These are phyloP conservation scores for Volucella bombylans DNA, from an alignment of 2,888 invertebrate genomes.

Conservation along the genomic window DNA sequence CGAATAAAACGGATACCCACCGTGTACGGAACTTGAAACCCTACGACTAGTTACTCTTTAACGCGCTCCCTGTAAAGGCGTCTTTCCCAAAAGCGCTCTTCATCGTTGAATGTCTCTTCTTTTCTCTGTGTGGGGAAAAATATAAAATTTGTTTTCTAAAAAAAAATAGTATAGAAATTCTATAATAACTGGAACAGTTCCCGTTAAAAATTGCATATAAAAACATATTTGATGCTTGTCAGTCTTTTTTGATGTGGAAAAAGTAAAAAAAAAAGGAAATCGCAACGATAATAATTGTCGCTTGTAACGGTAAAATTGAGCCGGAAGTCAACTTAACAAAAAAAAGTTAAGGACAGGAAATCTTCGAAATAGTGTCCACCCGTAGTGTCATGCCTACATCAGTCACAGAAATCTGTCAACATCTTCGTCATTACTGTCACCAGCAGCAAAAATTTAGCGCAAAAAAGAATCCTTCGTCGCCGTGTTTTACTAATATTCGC, in stretches of 20 bases:
- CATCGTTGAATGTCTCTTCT: constrained; percentile 61
- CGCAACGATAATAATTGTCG: constrained; percentile 21
- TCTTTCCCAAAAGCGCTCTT: constrained; percentile 59
- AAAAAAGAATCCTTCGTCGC: constrained; percentile 45
- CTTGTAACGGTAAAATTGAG: constrained; percentile 59
- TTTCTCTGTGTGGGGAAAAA: constrained; percentile 36
- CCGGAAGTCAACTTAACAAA: constrained; percentile 38
- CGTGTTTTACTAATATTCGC: constrained; percentile 19
- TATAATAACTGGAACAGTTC: constrained; percentile 7
- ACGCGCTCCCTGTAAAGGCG: constrained; percentile 68
- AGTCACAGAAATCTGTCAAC: constrained; percentile 58
- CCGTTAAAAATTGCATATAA: constrained; percentile 9
- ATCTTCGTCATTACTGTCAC: constrained; percentile 36
- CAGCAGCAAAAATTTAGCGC: constrained; percentile 34
- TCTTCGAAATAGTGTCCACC: constrained; percentile 44
- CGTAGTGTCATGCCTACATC: constrained; percentile 69
- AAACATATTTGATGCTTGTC: not conserved
- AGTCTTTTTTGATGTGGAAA: constrained; percentile 41
- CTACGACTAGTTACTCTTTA: constrained; percentile 62
- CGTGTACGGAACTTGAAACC: constrained; percentile 2
- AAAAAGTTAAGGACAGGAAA: constrained; percentile 22
- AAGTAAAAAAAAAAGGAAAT: constrained; percentile 19
- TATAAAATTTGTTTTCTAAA: constrained; percentile 14
- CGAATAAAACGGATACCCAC: not conserved
- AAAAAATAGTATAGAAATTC: constrained; percentile 5